A percentile compares a stretch with the other conserved stretches of the same genome.
These are phyloP conservation scores for Furcifer pardalis DNA, from an alignment of 2,797 vertebrate species.

Conservation along the genomic window DNA sequence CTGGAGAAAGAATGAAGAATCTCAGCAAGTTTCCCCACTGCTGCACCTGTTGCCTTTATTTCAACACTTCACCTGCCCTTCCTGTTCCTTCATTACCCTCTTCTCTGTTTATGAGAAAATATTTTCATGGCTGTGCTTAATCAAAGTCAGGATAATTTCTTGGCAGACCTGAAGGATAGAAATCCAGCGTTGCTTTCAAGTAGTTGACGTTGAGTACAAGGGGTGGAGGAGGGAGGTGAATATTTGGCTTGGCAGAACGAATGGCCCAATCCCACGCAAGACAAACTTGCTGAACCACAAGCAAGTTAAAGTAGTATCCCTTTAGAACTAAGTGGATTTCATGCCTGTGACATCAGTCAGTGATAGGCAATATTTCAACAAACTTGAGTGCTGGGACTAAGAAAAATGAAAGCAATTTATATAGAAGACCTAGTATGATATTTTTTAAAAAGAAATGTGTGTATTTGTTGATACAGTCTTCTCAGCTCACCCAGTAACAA, in stretches of 20 bases:
- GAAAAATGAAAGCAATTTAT: neutral
- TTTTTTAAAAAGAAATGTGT: neutral
- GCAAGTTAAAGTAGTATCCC: neutral
- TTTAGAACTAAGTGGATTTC: neutral
- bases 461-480: neutral
- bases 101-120: slow-evolving; percentile 24
- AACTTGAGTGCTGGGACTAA: neutral
- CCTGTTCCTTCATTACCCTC: neutral
- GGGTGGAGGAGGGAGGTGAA: neutral
- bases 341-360: neutral
- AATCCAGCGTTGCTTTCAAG: slow-evolving; percentile 38
- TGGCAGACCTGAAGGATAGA: slow-evolving; percentile 62
- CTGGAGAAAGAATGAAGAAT: slow-evolving; percentile 13
- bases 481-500: neutral
- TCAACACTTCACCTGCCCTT: slow-evolving; percentile 17
- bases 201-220: neutral
- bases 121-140: slow-evolving; percentile 33
- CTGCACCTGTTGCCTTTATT: slow-evolving; percentile 16
- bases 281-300: neutral
- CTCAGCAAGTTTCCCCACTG: neutral
- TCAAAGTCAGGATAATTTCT: slow-evolving; percentile 52
- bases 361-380: neutral
- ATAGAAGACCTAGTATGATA: neutral
- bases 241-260: slow-evolving; percentile 12
- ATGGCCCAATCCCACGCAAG: slow-evolving; percentile 3